Evolutionary conservation across 1,140 invertebrate species (phyloP), one percentile per base, ranked within the genome.

Genomic region (Pinna nobilis): DNA sequence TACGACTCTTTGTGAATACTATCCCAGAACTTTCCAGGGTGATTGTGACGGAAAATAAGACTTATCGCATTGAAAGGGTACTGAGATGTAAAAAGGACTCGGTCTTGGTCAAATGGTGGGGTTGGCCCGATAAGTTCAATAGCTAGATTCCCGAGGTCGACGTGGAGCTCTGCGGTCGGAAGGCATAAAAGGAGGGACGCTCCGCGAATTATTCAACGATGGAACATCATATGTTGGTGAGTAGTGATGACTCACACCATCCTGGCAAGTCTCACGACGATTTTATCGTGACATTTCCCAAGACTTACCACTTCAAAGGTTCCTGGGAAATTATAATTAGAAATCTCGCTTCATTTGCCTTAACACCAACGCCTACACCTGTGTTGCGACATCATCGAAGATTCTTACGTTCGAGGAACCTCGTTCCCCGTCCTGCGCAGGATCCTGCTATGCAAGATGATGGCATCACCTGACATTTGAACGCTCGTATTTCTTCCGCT

Each of bases 171-270:
- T 60, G 39, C 23, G 57, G 57, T 37, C n/a, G 7, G 39, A 60
- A 60, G 33, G 57, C 57, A 60, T 60, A 60, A 60, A 35, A 60
- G 33, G 57, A 60, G 18, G 33, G 9, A 9, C 32, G n/a, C 13
- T 0, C 9, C n/a, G 23, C 9, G 39, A 11, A 37, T 4, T 1
- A 13, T 60, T 28, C 20, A 2, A 4, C 13, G 7, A 60, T 37
- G 57, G 32, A 37, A 20, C 57, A 60, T 74, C 64, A 75, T 51
- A 28, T 75, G 41, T 75, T 61, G 55, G 9, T 75, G 30, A 32
- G 49, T 39, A 57, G 65, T 57, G 6, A 35, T 15, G 66, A 64
- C 33, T 53, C 59, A 9, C 15, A 25, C 28, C 47, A 60, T 32
- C 53, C 55, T 6, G 53, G 59, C 33, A 75, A 75, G 18, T 13